Evolutionary conservation across 2,797 vertebrate genomes (phyloP).

Genomic region (Semotilus atromaculatus): DNA sequence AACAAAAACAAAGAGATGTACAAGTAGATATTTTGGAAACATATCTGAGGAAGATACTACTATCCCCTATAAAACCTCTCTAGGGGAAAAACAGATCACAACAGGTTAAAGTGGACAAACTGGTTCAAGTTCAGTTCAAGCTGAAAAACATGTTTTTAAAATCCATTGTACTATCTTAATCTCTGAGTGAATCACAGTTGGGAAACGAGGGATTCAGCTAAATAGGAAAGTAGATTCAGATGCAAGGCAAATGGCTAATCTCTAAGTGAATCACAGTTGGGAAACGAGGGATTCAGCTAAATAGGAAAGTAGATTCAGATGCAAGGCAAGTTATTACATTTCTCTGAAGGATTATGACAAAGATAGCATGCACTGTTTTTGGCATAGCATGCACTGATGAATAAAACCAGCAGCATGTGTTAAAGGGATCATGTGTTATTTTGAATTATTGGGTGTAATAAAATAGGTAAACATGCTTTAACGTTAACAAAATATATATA

Average conservation of each 20-base stretch:
- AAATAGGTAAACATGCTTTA: neutral
- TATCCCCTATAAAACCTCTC: neutral
- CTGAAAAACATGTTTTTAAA: neutral
- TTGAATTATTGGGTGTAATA: neutral
- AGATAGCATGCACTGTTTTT: neutral
- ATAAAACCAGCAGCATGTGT: neutral
- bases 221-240: neutral
- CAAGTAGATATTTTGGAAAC: conserved; percentile 2
- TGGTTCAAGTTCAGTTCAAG: neutral
- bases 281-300: neutral
- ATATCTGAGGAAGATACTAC: neutral
- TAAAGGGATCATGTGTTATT: neutral
- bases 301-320: neutral
- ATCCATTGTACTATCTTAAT: neutral
- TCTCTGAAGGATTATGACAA: neutral
- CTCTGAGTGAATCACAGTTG: neutral
- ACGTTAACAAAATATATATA: too few species aligned
- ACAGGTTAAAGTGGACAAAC: neutral
- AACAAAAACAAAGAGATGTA: neutral
- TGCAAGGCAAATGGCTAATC: neutral
- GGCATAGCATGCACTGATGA: neutral
- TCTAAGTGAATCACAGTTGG: neutral
- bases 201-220: too few species aligned
- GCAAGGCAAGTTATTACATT: neutral
- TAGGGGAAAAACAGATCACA: neutral